These are phyloP conservation scores for Rhingia rostrata DNA, from an alignment of 2,888 invertebrate species.

Conservation along the genomic window DNA sequence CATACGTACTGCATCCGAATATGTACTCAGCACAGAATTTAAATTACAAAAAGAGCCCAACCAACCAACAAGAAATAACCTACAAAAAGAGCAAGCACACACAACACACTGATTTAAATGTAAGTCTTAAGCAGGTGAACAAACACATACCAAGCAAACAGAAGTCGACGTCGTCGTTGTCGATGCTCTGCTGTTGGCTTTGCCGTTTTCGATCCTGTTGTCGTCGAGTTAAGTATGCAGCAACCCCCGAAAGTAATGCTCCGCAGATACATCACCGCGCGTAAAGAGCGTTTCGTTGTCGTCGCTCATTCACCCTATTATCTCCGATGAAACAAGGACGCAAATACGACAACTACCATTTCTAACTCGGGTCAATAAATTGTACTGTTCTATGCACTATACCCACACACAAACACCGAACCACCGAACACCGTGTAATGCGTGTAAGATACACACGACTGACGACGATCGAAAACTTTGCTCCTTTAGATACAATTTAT, in stretches of 20 bases:
- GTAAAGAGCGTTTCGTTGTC: conserved; percentile 15
- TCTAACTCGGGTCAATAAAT: conserved; percentile 73
- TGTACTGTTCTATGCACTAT: conserved; percentile 43
- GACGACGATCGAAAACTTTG: conserved; percentile 27
- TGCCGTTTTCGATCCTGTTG: too few relatives aligned
- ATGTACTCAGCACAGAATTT: conserved; percentile 46
- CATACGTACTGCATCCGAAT: conserved; percentile 71
- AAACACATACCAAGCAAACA: conserved; percentile 71
- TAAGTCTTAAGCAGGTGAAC: conserved; percentile 71
- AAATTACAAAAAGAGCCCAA: conserved; percentile 47
- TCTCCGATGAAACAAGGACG: conserved; percentile 70
- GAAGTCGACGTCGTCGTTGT: not conserved
- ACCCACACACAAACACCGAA: conserved; percentile 38
- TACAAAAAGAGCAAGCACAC: conserved; percentile 24
- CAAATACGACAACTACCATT: conserved; percentile 62
- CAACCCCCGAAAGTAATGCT: conserved; percentile 71
- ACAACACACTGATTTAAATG: conserved; percentile 36
- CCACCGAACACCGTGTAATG: not conserved
- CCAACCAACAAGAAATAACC: conserved; percentile 17
- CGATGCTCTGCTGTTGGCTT: too few relatives aligned
- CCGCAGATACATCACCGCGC: conserved; percentile 65
- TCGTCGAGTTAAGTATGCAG: conserved; percentile 65
- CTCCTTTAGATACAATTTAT: conserved; percentile 71
- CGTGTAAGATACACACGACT: conserved; percentile 22
- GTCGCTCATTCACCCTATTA: conserved; percentile 73